A percentile compares a stretch with the other conserved stretches of the same genome.
Conservation (phyloP, 2,797 vertebrate genomes). For the Zenarchopterus dispar region DNA sequence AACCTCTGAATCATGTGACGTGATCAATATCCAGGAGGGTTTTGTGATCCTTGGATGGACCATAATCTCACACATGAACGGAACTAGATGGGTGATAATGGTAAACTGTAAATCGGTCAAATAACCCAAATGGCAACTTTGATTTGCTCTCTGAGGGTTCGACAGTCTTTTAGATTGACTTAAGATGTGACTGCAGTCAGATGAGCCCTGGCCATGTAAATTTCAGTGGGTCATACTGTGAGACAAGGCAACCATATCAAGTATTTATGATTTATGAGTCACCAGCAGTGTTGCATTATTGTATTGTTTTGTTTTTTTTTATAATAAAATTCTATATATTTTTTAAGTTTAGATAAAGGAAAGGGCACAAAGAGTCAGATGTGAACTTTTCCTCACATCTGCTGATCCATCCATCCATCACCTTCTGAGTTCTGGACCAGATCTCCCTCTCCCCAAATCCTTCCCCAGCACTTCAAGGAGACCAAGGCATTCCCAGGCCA, state of each 20-base stretch:
- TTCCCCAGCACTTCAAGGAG: no score
- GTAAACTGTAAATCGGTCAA: slow-evolving; percentile 51
- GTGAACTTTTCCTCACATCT: no score
- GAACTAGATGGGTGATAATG: slow-evolving; percentile 62
- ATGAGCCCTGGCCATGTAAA: slow-evolving; percentile 52
- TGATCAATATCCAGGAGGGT: slow-evolving; percentile 79
- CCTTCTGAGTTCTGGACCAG: no score
- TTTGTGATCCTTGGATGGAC: slow-evolving; percentile 52
- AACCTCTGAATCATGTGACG: slow-evolving; percentile 41
- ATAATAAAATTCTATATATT: no score
- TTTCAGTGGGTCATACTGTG: not conserved
- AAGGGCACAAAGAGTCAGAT: no score
- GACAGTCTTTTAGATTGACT: slow-evolving; percentile 52
- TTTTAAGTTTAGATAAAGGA: no score
- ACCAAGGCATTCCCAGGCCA: no score
- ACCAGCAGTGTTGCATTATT: slow-evolving; percentile 5
- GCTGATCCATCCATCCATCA: no score
- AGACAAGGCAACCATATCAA: not conserved
- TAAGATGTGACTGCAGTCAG: slow-evolving; percentile 19
- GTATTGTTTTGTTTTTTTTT: no score
- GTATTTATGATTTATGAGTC: not conserved
- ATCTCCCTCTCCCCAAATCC: no score
- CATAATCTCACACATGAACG: slow-evolving; percentile 38
- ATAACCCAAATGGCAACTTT: slow-evolving; percentile 48
- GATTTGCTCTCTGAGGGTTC: slow-evolving; percentile 47